Evolutionary conservation across 2,113 vertebrate species (phyloP).

Genomic region (Upupa epops): DNA sequence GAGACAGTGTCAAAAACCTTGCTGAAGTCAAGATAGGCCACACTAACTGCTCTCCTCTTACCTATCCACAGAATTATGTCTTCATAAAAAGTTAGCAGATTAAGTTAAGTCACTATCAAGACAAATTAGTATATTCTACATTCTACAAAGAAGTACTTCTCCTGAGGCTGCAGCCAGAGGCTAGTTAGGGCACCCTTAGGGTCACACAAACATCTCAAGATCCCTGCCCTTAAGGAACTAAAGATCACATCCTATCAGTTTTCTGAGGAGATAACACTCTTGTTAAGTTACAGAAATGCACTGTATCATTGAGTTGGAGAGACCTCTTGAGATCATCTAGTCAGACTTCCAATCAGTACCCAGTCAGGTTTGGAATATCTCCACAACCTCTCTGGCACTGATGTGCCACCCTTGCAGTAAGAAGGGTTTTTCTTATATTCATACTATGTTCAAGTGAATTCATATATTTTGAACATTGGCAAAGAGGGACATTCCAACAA

Average conservation of each 20-base stretch:
- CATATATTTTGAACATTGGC: background rate
- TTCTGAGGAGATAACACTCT: background rate
- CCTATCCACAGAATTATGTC: no score
- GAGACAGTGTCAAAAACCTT: no score
- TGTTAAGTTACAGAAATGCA: background rate
- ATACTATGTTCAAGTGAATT: no score
- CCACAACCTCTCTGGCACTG: background rate
- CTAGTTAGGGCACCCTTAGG: background rate
- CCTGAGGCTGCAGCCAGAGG: background rate
- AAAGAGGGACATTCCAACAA: background rate
- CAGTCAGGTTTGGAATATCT: background rate
- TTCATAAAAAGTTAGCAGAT: no score
- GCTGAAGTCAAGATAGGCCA: no score
- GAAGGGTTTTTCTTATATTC: background rate
- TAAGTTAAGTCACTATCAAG: no score
- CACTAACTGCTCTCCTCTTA: no score
- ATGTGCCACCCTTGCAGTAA: background rate
- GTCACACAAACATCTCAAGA: background rate
- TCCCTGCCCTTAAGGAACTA: background rate
- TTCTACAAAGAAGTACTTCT: background rate
- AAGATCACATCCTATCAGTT: background rate
- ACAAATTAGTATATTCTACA: no score
- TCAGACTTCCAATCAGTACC: background rate
- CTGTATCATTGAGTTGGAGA: background rate
- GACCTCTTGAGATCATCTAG: background rate